Conservation (phyloP, 2,113 vertebrate species). For the Phoxinus phoxinus region DNA sequence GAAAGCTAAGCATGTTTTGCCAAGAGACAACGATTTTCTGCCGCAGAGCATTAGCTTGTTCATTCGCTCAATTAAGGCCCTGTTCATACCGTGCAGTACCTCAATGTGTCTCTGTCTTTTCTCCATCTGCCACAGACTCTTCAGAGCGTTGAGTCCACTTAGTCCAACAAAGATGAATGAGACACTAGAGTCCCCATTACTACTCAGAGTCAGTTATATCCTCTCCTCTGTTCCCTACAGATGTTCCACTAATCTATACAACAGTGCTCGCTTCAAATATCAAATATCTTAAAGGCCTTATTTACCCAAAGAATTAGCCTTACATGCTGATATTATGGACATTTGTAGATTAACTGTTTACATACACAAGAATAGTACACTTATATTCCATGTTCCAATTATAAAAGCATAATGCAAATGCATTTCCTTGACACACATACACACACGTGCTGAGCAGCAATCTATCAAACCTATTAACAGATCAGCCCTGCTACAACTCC, state of each 20-base stretch:
- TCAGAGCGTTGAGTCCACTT: conserved; percentile 23
- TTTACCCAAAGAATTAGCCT: not conserved
- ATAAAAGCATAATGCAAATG: not conserved
- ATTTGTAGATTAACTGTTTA: not conserved
- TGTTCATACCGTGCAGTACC: conserved; percentile 25
- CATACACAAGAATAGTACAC: not conserved
- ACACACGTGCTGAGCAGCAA: not conserved
- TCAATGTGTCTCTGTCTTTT: conserved; percentile 11
- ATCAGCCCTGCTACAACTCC: not conserved
- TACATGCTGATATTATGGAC: not conserved
- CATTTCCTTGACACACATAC: not conserved
- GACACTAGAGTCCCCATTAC: conserved; percentile 37
- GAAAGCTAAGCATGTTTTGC: conserved; percentile 9
- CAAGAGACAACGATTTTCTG: conserved; percentile 55
- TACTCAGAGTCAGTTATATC: conserved; percentile 15
- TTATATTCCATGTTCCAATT: not conserved
- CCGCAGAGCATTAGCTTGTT: conserved; percentile 44
- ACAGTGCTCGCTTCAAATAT: not conserved
- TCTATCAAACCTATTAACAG: not conserved
- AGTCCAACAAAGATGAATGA: conserved; percentile 41
- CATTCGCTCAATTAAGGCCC: conserved; percentile 47
- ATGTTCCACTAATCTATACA: not conserved
- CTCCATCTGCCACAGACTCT: conserved; percentile 25
- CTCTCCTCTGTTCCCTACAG: conserved; percentile 1
- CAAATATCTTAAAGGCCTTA: not conserved